Evolutionary conservation across 1,140 invertebrate species (phyloP), one percentile per base, ranked within the genome.

Genomic region (Camponotus pennsylvanicus): DNA sequence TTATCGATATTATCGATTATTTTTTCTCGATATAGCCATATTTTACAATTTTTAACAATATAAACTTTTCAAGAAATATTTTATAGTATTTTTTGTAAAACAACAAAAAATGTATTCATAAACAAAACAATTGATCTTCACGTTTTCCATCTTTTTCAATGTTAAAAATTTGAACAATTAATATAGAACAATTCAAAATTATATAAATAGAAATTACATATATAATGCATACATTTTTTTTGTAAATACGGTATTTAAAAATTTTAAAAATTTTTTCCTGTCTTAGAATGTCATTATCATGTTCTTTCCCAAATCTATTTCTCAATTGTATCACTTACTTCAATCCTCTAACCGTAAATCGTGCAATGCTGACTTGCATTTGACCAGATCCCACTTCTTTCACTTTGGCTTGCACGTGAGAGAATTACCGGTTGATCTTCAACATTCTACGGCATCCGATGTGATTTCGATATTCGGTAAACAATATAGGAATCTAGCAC

Each of bases 391-490:
- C 42, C 13, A 15, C 42, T 70, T 77, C 49, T 27, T 15, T 57
- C 37, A 71, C 52, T 71, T 21, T 27, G 15, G n/a, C 8, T 7
- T 5, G 42, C 42, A 1, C 40, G 21, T 15, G 55, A 21, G 18
- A 27, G 34, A 79, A 15, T 42, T 18, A 3, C 21, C 9, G 42
- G 40, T 59, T 64, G 77, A 78, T 55, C 77, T 84, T 67, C 11
- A 57, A 61, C 61, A n/a, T 66, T 42, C 49, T 59, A 66, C 42
- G 59, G 34, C 42, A 40, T 49, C 45, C 88, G 71, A 90, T 90
- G 73, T 57, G 67, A 89, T 90, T 87, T 90, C 88, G 88, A 90
- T 88, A 87, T 90, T 90, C 77, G 70, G 86, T 90, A 90, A 90
- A 90, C 86, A 90, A 90, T 52, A 52, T 85, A 63, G 88, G 27